Evolutionary conservation across 2,113 vertebrate species (phyloP), one percentile per base, ranked within the genome.

Genomic region (Origma solitaria): DNA sequence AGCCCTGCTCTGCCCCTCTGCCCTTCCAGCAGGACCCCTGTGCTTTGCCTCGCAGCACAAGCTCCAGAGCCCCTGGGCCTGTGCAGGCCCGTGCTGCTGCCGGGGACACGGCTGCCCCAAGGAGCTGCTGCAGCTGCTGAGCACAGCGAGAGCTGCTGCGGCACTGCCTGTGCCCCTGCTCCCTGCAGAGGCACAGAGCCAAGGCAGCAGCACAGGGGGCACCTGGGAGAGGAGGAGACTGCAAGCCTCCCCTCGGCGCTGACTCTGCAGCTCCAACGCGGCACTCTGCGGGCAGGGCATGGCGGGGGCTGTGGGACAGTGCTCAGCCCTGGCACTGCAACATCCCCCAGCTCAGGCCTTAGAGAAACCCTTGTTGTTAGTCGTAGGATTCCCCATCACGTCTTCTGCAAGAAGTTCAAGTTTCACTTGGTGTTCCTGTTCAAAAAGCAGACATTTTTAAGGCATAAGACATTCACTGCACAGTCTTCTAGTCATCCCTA

Each of bases 331-430:
- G 61, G 61, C 49, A 30, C 61, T 54, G 76, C 0, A 12, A 30
- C 38, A 10, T 54, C 12, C 24, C 49, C 31, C 45, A 30, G 1
- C 31, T 53, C 18, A 30, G 58, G 37, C 3, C 1, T 44, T 44
- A 30, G 15, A 14, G 31, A 53, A 35, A 14, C 2, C 23, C 38
- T 11, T 9, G 0, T 30, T 35, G 9, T 30, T 37, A 45, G 38
- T 1, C 1, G 0, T 45, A 54, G 25, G 33, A 44, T 31, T 45
- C 25, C 25, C 50, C 0, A 0, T 6, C 25, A 6, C 25, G 20
- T 31, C 37, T 66, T 7, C 20, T 4, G 1, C 7, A 11, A 30
- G 31, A 11, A 30, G 31, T 4, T 80, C 12, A 12, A 7, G 7
- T 66, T 45, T 24, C 38, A 20, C 33, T 37, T 45, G 37, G 10